phyloP scores from a whole-genome alignment of 2,797 vertebrate species.

The Myiotriccus ornatus region DNA sequence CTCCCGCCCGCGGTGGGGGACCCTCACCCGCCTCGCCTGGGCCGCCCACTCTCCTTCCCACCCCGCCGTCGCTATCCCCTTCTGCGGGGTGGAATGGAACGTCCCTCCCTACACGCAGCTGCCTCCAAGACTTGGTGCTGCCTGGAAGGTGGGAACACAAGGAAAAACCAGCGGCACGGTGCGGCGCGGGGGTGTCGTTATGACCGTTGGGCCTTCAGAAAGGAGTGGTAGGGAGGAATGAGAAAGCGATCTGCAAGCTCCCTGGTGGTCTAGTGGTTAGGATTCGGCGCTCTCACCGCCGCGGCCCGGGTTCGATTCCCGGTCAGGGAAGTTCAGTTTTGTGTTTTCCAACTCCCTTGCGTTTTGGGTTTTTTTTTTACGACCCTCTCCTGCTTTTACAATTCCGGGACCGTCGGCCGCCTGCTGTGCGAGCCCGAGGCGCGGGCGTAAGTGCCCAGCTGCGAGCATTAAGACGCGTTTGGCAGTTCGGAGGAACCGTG shows the following conservation, averaged over 20 bases:
- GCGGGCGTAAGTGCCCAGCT: not conserved
- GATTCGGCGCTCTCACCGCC: slow-evolving; percentile 38
- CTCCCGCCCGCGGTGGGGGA: not conserved
- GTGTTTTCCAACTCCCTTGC: rapidly evolving
- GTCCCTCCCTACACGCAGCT: not conserved
- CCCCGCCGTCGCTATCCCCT: not conserved
- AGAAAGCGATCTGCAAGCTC: rapidly evolving
- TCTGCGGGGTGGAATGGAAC: not conserved
- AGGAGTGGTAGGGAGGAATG: rapidly evolving
- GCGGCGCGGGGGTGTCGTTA: rapidly evolving
- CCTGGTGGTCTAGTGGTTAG: slow-evolving; percentile 55
- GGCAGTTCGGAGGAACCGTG: rapidly evolving
- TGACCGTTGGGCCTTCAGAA: rapidly evolving
- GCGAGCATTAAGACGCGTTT: rapidly evolving
- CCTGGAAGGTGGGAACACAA: rapidly evolving
- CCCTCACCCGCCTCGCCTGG: not conserved
- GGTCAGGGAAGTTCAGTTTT: not conserved
- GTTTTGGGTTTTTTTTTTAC: rapidly evolving
- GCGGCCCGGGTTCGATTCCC: slow-evolving; percentile 44
- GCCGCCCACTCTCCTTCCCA: too few relatives aligned
- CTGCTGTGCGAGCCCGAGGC: not conserved
- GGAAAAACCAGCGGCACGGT: rapidly evolving
- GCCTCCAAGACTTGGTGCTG: not conserved
- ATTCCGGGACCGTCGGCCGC: rapidly evolving
- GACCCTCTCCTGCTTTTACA: rapidly evolving